Evolutionary conservation across 64 coral and sea anemone genomes (phyloP).

Genomic region (Astreopora myriophthalma): DNA sequence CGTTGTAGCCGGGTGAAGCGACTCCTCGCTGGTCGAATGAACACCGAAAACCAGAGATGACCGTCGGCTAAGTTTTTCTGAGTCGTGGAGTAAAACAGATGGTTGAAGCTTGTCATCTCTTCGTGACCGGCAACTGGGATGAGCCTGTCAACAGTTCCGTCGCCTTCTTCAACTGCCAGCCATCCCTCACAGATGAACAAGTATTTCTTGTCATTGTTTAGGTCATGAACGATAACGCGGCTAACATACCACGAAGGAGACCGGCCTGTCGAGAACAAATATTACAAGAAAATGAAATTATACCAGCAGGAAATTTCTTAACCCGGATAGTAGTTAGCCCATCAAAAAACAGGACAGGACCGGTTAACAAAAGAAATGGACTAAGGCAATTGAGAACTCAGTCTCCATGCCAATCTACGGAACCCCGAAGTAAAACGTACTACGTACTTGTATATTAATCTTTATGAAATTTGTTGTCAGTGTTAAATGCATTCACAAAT

Average conservation of each 20-base stretch:
- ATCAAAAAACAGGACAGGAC: too few species aligned
- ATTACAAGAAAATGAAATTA: neutral
- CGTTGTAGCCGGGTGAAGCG: conserved; percentile 93
- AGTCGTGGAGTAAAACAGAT: conserved; percentile 89
- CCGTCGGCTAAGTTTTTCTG: conserved; percentile 93
- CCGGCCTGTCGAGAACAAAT: conserved; percentile 12
- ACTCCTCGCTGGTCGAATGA: conserved; percentile 84
- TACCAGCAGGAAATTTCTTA: too few species aligned
- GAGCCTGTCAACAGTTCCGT: conserved; percentile 82
- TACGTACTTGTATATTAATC: too few species aligned
- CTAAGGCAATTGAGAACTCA: too few species aligned
- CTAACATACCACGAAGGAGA: conserved; percentile 90
- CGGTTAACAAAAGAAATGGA: too few species aligned
- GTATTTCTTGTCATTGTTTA: conserved; percentile 95
- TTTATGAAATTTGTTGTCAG: too few species aligned
- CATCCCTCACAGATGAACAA: conserved; percentile 85
- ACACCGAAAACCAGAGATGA: conserved; percentile 92
- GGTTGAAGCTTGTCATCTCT: conserved; percentile 95
- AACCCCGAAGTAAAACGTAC: too few species aligned
- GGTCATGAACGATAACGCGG: conserved; percentile 80
- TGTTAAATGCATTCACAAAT: too few species aligned
- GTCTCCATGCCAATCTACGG: too few species aligned
- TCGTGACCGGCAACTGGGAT: conserved; percentile 86
- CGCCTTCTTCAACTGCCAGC: conserved; percentile 90
- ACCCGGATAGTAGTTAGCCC: too few species aligned